A percentile compares a stretch with the other conserved stretches of the same genome.
Conservation (phyloP, 2,113 vertebrate genomes). For the Aplodontia rufa region DNA sequence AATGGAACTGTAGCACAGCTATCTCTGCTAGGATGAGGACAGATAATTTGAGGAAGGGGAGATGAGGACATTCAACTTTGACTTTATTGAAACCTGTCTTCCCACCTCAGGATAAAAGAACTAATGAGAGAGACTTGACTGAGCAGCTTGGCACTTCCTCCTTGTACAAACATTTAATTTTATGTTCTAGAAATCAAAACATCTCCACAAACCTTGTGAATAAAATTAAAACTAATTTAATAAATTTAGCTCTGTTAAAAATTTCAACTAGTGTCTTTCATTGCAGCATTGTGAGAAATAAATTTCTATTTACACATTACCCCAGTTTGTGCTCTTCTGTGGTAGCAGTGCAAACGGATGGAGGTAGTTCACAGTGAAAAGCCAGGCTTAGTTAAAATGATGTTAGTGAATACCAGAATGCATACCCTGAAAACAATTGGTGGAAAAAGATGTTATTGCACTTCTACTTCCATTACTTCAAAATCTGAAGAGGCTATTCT, state of each 20-base stretch:
- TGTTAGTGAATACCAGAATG: too few species aligned
- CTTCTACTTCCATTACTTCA: too few species aligned
- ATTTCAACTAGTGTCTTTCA: not conserved
- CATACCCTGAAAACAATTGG: too few species aligned
- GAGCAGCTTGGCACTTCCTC: not conserved
- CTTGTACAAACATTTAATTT: not conserved
- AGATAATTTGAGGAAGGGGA: not conserved
- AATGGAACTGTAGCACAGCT: not conserved
- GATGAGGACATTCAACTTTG: not conserved
- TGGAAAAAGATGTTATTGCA: too few species aligned
- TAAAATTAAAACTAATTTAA: constrained; percentile 19
- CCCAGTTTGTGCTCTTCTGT: not conserved
- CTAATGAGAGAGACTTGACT: not conserved
- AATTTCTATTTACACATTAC: not conserved
- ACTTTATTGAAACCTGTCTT: not conserved
- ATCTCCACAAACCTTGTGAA: not conserved
- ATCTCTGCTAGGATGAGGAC: not conserved
- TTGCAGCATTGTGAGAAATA: not conserved
- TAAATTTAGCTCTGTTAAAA: not conserved
- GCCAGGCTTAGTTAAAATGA: too few species aligned
- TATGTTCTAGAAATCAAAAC: not conserved
- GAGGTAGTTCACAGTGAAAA: not conserved
- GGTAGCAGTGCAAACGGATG: not conserved
- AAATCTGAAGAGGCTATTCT: too few species aligned
- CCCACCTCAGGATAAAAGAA: not conserved